phyloP scores from a whole-genome alignment of 2,113 vertebrate species.

The Pavo muticus region DNA sequence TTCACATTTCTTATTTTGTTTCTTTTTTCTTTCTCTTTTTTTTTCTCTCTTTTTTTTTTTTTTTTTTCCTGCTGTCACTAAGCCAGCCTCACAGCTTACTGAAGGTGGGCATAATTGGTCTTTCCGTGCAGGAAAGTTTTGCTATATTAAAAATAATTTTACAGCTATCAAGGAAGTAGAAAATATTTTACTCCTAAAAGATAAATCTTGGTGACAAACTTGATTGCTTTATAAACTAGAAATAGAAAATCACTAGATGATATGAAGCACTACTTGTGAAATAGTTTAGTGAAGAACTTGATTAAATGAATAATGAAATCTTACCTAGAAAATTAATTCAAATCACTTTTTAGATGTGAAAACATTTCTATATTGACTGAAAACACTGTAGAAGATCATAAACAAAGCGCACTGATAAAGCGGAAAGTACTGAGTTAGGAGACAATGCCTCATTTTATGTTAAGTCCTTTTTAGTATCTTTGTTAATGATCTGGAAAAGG shows the following conservation, averaged over 20 bases:
- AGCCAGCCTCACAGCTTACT: neutral
- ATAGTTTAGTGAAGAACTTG: neutral
- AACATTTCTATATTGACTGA: slow-evolving; percentile 11
- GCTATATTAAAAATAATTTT: neutral
- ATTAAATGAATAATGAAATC: slow-evolving; percentile 10
- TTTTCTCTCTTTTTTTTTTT: neutral
- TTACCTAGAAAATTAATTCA: slow-evolving; percentile 16
- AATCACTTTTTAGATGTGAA: neutral
- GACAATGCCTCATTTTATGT: neutral
- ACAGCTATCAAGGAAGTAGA: neutral
- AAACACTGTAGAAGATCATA: neutral
- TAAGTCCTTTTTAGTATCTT: neutral
- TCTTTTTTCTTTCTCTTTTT: neutral
- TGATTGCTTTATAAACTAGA: neutral
- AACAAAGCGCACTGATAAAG: neutral
- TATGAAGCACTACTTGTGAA: neutral
- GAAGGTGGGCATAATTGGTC: neutral
- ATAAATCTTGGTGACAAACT: neutral
- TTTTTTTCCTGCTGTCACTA: neutral
- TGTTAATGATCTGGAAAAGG: neutral
- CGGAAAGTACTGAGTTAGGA: neutral
- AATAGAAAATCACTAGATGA: neutral
- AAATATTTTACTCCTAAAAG: neutral
- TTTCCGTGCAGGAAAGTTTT: neutral
- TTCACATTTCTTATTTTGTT: neutral